Evolutionary conservation across 2,888 invertebrate genomes (phyloP).

Genomic region (Halictus quadricinctus): DNA sequence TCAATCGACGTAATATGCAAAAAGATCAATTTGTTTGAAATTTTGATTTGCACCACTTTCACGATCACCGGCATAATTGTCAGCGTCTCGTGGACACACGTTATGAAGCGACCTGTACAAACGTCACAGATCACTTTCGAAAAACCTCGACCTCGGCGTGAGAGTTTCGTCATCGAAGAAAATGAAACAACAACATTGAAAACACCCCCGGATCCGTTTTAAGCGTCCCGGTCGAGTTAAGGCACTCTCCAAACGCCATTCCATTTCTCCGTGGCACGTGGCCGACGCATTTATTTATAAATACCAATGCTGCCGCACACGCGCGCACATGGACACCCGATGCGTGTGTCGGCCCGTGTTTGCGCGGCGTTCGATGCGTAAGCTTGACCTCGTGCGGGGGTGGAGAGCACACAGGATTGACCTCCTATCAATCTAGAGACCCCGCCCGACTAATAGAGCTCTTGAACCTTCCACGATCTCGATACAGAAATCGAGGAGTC

Average conservation of each 20-base stretch:
- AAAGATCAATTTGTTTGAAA: no score
- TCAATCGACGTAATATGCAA: no score
- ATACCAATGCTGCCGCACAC: conserved; percentile 64
- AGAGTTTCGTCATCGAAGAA: conserved; percentile 13
- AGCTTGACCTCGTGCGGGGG: conserved; percentile 2
- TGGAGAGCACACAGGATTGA: conserved; percentile 19
- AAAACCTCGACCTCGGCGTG: not conserved
- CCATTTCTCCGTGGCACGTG: conserved; percentile 71
- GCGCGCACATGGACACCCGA: not conserved
- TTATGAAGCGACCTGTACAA: not conserved
- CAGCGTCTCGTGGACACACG: no score
- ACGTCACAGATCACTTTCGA: not conserved
- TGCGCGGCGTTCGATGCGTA: conserved; percentile 20
- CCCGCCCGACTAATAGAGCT: conserved; percentile 54
- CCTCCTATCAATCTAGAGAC: conserved; percentile 46
- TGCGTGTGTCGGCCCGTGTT: conserved; percentile 16
- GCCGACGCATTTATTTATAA: conserved; percentile 74
- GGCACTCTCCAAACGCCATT: conserved; percentile 67
- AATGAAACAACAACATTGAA: conserved; percentile 17
- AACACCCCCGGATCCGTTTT: conserved; percentile 35
- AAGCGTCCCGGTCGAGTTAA: conserved; percentile 61
- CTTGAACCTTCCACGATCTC: conserved; percentile 50
- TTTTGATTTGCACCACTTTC: not conserved
- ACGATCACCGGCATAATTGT: no score
- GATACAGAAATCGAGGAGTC: conserved; percentile 43